A percentile compares a stretch with the other conserved stretches of the same genome.
Evolutionary conservation across 2,888 invertebrate species (phyloP).

Genomic region (Liodrosophila aerea): DNA sequence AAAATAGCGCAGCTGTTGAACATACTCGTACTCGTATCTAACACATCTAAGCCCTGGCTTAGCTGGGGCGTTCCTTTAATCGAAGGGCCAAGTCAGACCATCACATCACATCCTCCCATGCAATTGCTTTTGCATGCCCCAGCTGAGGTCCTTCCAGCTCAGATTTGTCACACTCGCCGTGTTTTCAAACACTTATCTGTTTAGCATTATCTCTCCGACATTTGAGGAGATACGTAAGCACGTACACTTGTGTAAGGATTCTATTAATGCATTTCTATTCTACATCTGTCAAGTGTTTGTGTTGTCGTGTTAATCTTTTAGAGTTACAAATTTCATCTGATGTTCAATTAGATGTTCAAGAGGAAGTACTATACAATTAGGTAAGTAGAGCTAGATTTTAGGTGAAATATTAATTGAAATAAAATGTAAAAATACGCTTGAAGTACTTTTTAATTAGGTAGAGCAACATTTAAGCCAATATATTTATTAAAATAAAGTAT

Average conservation of each 20-base stretch:
- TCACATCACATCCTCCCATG: conserved; percentile 50
- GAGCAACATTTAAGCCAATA: too few species aligned
- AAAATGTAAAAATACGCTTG: too few species aligned
- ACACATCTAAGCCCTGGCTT: conserved; percentile 74
- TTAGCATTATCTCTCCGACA: conserved; percentile 19
- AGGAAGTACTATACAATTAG: too few species aligned
- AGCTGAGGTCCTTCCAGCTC: conserved; percentile 57
- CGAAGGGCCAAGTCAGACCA: conserved; percentile 16
- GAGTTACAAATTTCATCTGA: too few species aligned
- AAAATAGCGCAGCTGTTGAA: conserved; percentile 74
- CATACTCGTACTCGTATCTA: too few species aligned
- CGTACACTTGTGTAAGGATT: conserved; percentile 64
- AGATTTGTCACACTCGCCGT: conserved; percentile 64
- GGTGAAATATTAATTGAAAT: too few species aligned
- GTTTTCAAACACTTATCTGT: conserved; percentile 18
- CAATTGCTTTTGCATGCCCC: conserved; percentile 58
- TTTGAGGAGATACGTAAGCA: conserved; percentile 23
- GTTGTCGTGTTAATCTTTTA: too few species aligned
- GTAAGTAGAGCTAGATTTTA: too few species aligned
- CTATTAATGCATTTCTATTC: conserved; percentile 28
- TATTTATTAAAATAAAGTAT: too few species aligned
- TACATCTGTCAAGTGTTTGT: conserved; percentile 4
- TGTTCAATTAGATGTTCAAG: too few species aligned
- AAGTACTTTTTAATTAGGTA: too few species aligned
- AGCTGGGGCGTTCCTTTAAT: conserved; percentile 46